Evolutionary conservation across 2,113 vertebrate genomes (phyloP), one percentile per base, ranked within the genome.

Genomic region (Nothoprocta pentlandii): DNA sequence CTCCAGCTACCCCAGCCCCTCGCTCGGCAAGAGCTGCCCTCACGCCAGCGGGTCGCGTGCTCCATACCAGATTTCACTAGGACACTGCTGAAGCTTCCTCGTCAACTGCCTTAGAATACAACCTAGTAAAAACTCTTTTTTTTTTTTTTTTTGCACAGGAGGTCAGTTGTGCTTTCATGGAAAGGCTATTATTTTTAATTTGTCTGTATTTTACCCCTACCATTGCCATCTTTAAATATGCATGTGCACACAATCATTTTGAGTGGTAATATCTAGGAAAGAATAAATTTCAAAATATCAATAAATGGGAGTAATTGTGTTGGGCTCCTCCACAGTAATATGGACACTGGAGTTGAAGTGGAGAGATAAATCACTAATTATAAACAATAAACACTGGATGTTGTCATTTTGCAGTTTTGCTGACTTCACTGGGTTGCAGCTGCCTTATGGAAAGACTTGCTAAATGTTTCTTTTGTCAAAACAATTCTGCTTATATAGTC

Each of bases 341-440:
- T 46, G 95, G 66, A 69, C 61, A 90, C 89, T 90, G 92, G 87
- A 81, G 90, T 81, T 4, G 4, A 95, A 93, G 85, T 77, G 66
- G 66, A 42, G 44, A 77, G 86, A 85, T 49, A 94, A 97, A 95
- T 95, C 70, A 83, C 74, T 95, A 80, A 92, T 96, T 96, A 96
- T 80, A 93, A 97, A 71, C 51, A 87, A 82, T 80, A 94, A 96
- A 95, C 71, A 58, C 39, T 95, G 88, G n/a, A 88, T 93, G 90
- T 85, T 94, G 87, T 91, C 47, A 62, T 32, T 68, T 58, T 39
- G 84, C 88, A 92, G 30, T 87, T 94, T 87, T 92, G 85, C 94
- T 94, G 92, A 94, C 86, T 96, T 95, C 69, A 95, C 90, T 92
- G 49, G 89, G 92, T 70, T 80, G 95, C 93, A 97, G 96, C 95